These are phyloP conservation scores for Nezara viridula DNA, from an alignment of 2,888 invertebrate species.

Conservation along the genomic window DNA sequence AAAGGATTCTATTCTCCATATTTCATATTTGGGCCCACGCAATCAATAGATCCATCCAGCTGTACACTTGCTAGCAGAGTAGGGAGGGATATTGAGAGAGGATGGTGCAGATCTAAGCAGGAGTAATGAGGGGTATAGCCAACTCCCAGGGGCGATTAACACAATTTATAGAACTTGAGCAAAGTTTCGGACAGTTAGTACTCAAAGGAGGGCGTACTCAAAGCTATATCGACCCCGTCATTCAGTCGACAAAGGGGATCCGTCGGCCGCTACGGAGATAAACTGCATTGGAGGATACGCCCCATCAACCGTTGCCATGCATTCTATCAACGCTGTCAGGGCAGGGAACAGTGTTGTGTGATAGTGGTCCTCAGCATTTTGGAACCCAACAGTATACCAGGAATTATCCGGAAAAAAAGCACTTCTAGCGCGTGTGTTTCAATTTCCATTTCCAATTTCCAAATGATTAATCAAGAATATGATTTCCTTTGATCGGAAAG, in stretches of 20 bases:
- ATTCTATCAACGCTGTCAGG: background rate
- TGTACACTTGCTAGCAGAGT: background rate
- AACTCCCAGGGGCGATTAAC: constrained; percentile 36
- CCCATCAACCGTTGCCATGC: background rate
- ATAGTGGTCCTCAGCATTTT: background rate
- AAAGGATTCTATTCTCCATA: no score
- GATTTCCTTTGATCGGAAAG: no score
- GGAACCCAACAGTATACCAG: background rate
- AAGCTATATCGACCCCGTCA: constrained; percentile 19
- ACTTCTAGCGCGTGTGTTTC: no score
- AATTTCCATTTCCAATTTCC: no score
- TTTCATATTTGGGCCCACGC: background rate
- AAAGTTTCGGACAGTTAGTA: constrained; percentile 46
- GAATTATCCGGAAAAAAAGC: no score
- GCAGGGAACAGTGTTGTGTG: background rate
- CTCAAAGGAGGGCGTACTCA: constrained; percentile 35
- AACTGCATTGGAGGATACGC: background rate
- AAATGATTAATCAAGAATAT: no score
- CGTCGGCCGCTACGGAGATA: background rate
- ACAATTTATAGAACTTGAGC: constrained; percentile 41
- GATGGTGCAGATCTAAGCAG: constrained; percentile 22
- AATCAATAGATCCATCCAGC: background rate
- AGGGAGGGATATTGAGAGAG: background rate
- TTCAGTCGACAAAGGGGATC: constrained; percentile 29
- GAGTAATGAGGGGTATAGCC: constrained; percentile 19